A percentile compares a stretch with the other conserved stretches of the same genome.
phyloP scores from a whole-genome alignment of 1,140 invertebrate genomes.

The Leptoteleia sp. region DNA sequence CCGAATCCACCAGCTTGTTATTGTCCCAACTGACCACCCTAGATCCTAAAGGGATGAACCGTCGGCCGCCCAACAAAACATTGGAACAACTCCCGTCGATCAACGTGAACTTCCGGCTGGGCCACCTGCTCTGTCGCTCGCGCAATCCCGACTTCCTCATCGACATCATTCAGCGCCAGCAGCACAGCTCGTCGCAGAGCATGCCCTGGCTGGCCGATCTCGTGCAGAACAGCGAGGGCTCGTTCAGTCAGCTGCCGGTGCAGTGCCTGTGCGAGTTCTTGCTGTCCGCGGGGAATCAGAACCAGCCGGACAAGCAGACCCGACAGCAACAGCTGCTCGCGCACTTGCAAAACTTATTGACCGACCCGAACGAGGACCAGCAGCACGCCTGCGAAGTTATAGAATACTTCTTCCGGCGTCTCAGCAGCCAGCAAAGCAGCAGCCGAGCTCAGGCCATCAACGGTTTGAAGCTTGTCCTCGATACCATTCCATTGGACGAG shows the following conservation, averaged over 20 bases:
- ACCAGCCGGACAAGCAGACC: slow-evolving; percentile 82
- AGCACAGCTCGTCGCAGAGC: slow-evolving; percentile 90
- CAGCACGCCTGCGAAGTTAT: slow-evolving; percentile 89
- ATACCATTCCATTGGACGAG: slow-evolving; percentile 76
- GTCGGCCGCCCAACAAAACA: slow-evolving; percentile 88
- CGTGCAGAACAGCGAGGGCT: slow-evolving; percentile 94
- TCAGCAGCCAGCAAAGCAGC: slow-evolving; percentile 90
- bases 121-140: slow-evolving; percentile 94
- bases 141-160: slow-evolving; percentile 95
- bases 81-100: slow-evolving; percentile 91
- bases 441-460: slow-evolving; percentile 90
- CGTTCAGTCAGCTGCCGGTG: slow-evolving; percentile 93
- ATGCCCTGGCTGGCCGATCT: slow-evolving; percentile 98
- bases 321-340: slow-evolving; percentile 90
- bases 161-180: slow-evolving; percentile 93
- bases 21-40: slow-evolving; percentile 89
- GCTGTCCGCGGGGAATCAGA: slow-evolving; percentile 85
- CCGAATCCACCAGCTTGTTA: slow-evolving; percentile 93
- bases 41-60: slow-evolving; percentile 90
- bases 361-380: slow-evolving; percentile 83
- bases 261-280: slow-evolving; percentile 98
- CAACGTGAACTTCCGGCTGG: slow-evolving; percentile 87
- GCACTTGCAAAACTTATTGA: slow-evolving; percentile 87
- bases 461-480: slow-evolving; percentile 83
- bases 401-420: slow-evolving; percentile 93